These are phyloP conservation scores for Armadillidium nasatum DNA, from an alignment of 1,140 invertebrate genomes.

Conservation along the genomic window DNA sequence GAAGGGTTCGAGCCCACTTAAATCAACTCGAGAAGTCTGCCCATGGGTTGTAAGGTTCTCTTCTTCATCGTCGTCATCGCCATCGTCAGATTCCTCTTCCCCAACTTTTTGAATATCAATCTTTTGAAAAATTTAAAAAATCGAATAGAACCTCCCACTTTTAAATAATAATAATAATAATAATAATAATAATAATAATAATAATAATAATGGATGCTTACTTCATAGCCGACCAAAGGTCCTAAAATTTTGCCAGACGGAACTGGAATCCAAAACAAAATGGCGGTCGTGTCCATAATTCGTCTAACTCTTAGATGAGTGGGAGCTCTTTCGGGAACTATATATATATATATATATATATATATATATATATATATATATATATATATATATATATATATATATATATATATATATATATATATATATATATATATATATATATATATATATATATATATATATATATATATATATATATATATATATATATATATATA, in stretches of 20 bases:
- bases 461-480: conserved; percentile 7
- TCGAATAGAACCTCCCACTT: too few species aligned
- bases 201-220: not conserved
- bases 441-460: conserved; percentile 12
- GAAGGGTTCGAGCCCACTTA: conserved; percentile 23
- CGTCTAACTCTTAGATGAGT: conserved; percentile 20
- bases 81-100: not conserved
- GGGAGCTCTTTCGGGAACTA: conserved; percentile 1
- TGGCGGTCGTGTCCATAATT: not conserved
- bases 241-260: not conserved
- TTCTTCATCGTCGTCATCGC: not conserved
- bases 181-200: too few species aligned
- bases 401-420: not conserved
- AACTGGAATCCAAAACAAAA: conserved; percentile 22
- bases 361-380: conserved; percentile 3
- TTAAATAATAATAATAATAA: too few species aligned
- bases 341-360: not conserved
- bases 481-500: conserved; percentile 11
- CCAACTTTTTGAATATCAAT: conserved; percentile 12
- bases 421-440: not conserved
- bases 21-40: not conserved
- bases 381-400: conserved; percentile 12
- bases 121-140: not conserved
- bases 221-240: conserved; percentile 20
- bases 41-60: not conserved